Conservation (phyloP, 2,888 invertebrate species). For the Dendrolimus houi region DNA sequence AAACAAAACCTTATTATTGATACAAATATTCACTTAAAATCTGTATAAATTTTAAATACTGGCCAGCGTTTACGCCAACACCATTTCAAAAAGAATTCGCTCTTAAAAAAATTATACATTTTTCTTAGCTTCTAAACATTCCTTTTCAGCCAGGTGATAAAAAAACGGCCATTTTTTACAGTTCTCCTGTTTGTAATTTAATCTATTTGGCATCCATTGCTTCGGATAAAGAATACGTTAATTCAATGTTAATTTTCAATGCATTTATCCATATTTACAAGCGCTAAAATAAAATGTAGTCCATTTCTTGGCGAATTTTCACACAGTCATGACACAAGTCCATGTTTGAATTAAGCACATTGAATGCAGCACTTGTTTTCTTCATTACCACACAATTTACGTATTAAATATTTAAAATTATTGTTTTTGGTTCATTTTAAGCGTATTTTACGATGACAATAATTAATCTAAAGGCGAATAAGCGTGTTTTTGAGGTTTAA, state of each 20-base stretch:
- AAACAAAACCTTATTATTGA: slow-evolving; percentile 1
- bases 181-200: not conserved
- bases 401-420: slow-evolving; percentile 6
- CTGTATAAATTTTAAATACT: slow-evolving; percentile 26
- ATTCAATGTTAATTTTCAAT: slow-evolving; percentile 10
- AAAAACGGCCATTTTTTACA: slow-evolving; percentile 46
- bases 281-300: slow-evolving; percentile 7
- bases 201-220: not conserved
- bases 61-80: slow-evolving; percentile 68
- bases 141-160: slow-evolving; percentile 48
- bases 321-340: not conserved
- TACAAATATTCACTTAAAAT: slow-evolving; percentile 10
- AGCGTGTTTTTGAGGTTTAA: slow-evolving; percentile 60
- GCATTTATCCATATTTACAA: not conserved
- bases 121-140: slow-evolving; percentile 45
- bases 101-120: slow-evolving; percentile 53
- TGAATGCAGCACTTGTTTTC: not conserved
- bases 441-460: slow-evolving; percentile 37
- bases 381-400: not conserved
- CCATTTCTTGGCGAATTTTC: not conserved
- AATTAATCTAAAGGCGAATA: slow-evolving; percentile 46
- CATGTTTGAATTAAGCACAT: not conserved
- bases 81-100: slow-evolving; percentile 61
- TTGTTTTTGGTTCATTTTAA: slow-evolving; percentile 21
- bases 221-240: slow-evolving; percentile 21